Evolutionary conservation across 2,888 invertebrate species (phyloP).

Genomic region (Apamea crenata): DNA sequence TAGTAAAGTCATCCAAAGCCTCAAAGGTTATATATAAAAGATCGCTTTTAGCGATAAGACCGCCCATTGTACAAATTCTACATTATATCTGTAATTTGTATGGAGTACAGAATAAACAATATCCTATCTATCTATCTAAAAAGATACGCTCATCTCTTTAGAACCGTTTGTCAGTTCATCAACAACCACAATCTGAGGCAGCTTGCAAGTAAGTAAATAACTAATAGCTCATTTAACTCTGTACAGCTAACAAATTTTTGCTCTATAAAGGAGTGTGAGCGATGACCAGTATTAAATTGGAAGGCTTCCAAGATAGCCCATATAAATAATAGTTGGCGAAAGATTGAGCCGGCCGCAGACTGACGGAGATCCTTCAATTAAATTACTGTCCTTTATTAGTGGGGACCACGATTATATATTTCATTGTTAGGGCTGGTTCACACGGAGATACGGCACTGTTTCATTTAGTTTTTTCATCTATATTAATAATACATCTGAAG

Average conservation of each 20-base stretch:
- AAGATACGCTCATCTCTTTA: background rate
- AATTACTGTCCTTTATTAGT: constrained; percentile 65
- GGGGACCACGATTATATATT: constrained; percentile 57
- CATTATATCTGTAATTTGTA: no score
- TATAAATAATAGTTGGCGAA: constrained; percentile 66
- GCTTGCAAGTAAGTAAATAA: constrained; percentile 36
- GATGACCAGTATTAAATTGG: constrained; percentile 64
- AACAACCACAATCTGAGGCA: constrained; percentile 4
- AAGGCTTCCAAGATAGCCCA: constrained; percentile 51
- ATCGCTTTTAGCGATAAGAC: no score
- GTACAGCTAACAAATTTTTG: constrained; percentile 48
- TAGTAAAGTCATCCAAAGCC: background rate
- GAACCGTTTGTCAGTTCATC: constrained; percentile 4
- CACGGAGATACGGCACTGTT: background rate
- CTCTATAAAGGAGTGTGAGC: constrained; percentile 40
- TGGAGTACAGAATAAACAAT: no score
- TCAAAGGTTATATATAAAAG: no score
- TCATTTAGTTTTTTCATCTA: background rate
- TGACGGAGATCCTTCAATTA: constrained; percentile 66
- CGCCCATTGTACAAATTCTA: no score
- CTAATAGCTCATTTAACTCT: constrained; percentile 40
- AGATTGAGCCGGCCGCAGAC: constrained; percentile 49
- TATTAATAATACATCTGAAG: background rate
- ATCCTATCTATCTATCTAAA: background rate
- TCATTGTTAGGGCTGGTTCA: constrained; percentile 56